A percentile compares a stretch with the other conserved stretches of the same genome.
Evolutionary conservation across 2,888 invertebrate species (phyloP).

Genomic region (Lasioglossum lativentre): DNA sequence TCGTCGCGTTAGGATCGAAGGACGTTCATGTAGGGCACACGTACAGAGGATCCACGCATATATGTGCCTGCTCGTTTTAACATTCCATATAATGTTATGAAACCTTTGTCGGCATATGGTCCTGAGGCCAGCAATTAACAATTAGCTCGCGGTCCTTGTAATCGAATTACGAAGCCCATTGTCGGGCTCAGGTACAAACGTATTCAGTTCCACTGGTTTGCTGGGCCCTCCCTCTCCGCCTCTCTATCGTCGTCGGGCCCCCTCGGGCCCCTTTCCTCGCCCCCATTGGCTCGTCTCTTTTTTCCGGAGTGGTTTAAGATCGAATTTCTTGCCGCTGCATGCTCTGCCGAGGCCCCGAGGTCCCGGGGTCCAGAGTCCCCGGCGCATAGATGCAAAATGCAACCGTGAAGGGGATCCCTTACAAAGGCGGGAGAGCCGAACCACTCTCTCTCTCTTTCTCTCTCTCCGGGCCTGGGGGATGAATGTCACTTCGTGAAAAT

Average conservation of each 20-base stretch:
- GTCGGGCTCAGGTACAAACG: slow-evolving; percentile 84
- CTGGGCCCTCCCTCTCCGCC: slow-evolving; percentile 51
- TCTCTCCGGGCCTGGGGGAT: slow-evolving; percentile 68
- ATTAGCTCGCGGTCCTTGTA: slow-evolving; percentile 85
- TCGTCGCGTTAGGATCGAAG: slow-evolving; percentile 44
- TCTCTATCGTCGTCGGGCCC: slow-evolving; percentile 13
- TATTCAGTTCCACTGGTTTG: slow-evolving; percentile 82
- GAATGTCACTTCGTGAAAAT: slow-evolving; percentile 83
- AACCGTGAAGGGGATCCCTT: slow-evolving; percentile 80
- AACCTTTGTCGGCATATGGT: slow-evolving; percentile 80
- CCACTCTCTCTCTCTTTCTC: slow-evolving; percentile 59
- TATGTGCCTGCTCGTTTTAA: slow-evolving; percentile 78
- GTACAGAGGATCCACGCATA: slow-evolving; percentile 60
- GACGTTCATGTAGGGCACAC: slow-evolving; percentile 59
- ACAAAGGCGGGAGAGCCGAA: slow-evolving; percentile 79
- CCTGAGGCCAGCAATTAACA: slow-evolving; percentile 83
- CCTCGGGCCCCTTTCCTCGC: slow-evolving; percentile 41
- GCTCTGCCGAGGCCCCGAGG: slow-evolving; percentile 45
- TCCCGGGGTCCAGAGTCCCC: not conserved
- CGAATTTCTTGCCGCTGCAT: slow-evolving; percentile 81
- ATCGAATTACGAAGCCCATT: slow-evolving; percentile 84
- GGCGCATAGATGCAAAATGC: slow-evolving; percentile 81
- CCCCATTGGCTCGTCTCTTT: slow-evolving; percentile 71
- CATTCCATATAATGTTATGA: slow-evolving; percentile 76
- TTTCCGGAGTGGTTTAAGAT: slow-evolving; percentile 75